Conservation (phyloP, 1,140 invertebrate genomes). For the Drosophila leontia region DNA sequence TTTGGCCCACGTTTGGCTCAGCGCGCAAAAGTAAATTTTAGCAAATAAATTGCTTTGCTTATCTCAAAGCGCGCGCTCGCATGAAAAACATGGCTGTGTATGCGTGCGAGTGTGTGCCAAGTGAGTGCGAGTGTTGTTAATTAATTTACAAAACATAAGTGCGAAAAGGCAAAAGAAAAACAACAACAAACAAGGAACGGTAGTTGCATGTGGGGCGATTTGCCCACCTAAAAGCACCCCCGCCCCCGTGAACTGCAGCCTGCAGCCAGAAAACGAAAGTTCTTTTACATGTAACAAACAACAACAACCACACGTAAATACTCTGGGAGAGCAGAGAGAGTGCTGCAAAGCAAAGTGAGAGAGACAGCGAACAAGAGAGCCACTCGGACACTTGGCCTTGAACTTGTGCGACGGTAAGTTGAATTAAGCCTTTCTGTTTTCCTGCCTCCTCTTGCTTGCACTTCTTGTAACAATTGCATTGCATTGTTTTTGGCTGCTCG, state of each 20-base stretch:
- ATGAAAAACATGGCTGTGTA: conserved; percentile 47
- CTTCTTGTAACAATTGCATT: conserved; percentile 45
- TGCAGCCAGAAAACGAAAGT: conserved; percentile 76
- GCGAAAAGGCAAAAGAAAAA: conserved; percentile 26
- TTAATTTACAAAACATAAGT: conserved; percentile 66
- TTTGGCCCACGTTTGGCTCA: conserved; percentile 22
- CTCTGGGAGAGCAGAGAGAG: conserved; percentile 23
- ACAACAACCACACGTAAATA: conserved; percentile 20
- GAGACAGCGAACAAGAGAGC: conserved; percentile 21
- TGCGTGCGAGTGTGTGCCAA: conserved; percentile 27
- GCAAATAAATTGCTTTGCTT: conserved; percentile 81
- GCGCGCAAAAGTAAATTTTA: conserved; percentile 79
- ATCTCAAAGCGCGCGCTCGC: conserved; percentile 69
- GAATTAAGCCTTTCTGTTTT: conserved; percentile 48
- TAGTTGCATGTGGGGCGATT: conserved; percentile 49
- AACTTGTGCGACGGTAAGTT: conserved; percentile 80
- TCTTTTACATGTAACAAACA: conserved; percentile 67
- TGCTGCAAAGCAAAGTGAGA: conserved; percentile 31
- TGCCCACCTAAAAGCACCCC: conserved; percentile 11
- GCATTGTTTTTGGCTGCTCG: neutral
- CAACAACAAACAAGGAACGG: conserved; percentile 34
- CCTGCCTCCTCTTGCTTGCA: conserved; percentile 27
- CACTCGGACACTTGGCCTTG: conserved; percentile 76
- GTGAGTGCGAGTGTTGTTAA: conserved; percentile 69
- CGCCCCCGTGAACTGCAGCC: conserved; percentile 7